Conservation (phyloP, 1,140 invertebrate species). For the Tetramorium simillimum region DNA sequence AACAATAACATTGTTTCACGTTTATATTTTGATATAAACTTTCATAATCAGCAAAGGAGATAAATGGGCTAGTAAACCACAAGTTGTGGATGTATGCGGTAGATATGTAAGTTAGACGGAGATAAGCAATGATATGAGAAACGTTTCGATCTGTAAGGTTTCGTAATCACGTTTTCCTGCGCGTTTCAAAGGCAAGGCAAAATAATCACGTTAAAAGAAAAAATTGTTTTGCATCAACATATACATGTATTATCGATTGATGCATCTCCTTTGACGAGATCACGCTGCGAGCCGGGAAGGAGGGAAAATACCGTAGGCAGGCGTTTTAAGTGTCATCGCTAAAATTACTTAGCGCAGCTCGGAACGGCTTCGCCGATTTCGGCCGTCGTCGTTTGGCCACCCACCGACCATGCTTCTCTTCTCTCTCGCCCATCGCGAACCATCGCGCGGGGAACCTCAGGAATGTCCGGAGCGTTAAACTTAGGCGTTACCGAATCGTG, state of each 20-base stretch:
- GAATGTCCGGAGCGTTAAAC: conserved; percentile 71
- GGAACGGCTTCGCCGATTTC: conserved; percentile 36
- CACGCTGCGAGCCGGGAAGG: conserved; percentile 10
- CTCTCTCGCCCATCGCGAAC: conserved; percentile 56
- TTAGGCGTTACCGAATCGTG: conserved; percentile 70
- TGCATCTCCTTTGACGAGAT: conserved; percentile 39
- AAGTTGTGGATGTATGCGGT: too few species aligned
- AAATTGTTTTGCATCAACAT: background rate
- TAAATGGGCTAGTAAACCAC: too few species aligned
- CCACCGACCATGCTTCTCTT: conserved; percentile 56
- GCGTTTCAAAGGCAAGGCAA: background rate
- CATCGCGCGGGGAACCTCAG: conserved; percentile 40
- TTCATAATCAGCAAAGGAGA: background rate
- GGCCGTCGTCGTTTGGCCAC: conserved; percentile 57
- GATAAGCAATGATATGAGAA: too few species aligned
- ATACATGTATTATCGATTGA: conserved; percentile 8
- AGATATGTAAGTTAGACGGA: too few species aligned
- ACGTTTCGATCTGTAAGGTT: background rate
- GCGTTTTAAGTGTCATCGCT: conserved; percentile 76
- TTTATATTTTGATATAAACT: background rate
- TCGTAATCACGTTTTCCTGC: background rate
- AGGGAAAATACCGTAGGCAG: conserved; percentile 33
- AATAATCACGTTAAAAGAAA: background rate
- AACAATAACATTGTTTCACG: background rate
- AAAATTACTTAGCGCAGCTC: conserved; percentile 73